A percentile compares a stretch with the other conserved stretches of the same genome.
Conservation (phyloP, 2,113 vertebrate genomes). For the Cettia cetti region DNA sequence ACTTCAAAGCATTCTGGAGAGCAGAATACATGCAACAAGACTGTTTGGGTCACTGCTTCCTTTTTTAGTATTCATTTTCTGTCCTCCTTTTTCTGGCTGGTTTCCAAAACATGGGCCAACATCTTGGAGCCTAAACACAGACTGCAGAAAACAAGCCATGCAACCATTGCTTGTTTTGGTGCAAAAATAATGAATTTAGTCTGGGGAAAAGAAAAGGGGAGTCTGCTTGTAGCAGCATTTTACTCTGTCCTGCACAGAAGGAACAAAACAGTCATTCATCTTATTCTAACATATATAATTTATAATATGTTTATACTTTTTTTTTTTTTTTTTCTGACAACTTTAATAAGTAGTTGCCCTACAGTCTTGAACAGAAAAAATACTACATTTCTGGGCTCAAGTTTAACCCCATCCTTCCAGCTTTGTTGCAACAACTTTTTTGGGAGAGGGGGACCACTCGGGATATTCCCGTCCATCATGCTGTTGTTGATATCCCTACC, state of each 20-base stretch:
- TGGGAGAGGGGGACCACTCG: neutral
- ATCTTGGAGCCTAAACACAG: constrained; percentile 60
- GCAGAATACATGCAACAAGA: constrained; percentile 37
- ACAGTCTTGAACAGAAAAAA: constrained; percentile 27
- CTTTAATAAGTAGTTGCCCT: neutral
- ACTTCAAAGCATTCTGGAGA: constrained; percentile 61
- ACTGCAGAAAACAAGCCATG: constrained; percentile 56
- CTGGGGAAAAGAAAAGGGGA: constrained; percentile 41
- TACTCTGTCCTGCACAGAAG: neutral
- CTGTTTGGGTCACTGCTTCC: constrained; percentile 57
- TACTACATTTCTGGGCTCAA: neutral
- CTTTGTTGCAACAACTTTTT: neutral
- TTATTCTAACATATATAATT: neutral
- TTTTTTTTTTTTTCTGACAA: neutral
- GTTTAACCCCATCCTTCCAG: constrained; percentile 56
- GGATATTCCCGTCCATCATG: constrained; percentile 26
- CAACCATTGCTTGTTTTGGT: constrained; percentile 26
- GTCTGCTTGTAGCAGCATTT: neutral
- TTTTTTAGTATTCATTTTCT: constrained; percentile 60
- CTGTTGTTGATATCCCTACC: constrained; percentile 54
- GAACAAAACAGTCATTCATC: neutral
- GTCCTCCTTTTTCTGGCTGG: neutral
- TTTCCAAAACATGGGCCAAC: constrained; percentile 52
- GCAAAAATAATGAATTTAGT: constrained; percentile 49
- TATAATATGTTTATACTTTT: neutral